Base-by-base conservation (phyloP, 2,888 invertebrate genomes). In the Scaptomyza cyrtandrae region DNA sequence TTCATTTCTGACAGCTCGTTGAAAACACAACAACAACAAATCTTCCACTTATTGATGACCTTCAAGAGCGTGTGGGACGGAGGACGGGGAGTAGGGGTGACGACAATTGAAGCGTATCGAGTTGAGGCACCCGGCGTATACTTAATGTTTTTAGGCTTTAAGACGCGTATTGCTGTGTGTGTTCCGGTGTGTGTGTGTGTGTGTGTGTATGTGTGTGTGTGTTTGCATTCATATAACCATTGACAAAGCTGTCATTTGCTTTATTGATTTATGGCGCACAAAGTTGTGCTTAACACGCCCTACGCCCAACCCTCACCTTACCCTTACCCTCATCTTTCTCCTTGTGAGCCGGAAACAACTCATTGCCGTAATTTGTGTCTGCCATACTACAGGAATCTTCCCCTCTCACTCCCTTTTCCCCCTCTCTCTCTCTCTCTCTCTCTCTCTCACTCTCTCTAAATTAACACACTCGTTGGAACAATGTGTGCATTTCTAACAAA, bases 31-130 rank as follows among this genome's bases (percentile, higher is more conserved):
- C 11, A 35, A 35, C 11, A 67, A 43, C 57, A 49, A 29, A 45
- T 37, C 39, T 49, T 33, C 86, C 83, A 86, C 74, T 84, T 88
- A 88, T 76, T 78, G 86, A 88, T 88, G 88, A 86, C 85, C 85
- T 80, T 61, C 53, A 71, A 71, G 58, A 53, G 7, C 3, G 50
- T 55, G 6, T 14, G 19, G 44, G 52, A 19, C 24, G 64, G 10
- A 3, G 49, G 14, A 14, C 59, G 0, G 6, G 7, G 14, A 3
- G 39, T 14, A 1, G 14, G 14, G 6, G 39, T 14, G 39, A n/a
- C 41, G 41, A 16, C 68, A 80, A 88, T 70, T 72, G 72, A 77
- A 81, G 77, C 74, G 68, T 59, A 63, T 48, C 54, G 59, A 46
- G 44, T 45, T 13, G 43, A 24, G 14, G 39, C 31, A 50, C 45